Evolutionary conservation across 1,140 invertebrate species (phyloP), one percentile per base, ranked within the genome.

Genomic region (Gryllus bimaculatus): DNA sequence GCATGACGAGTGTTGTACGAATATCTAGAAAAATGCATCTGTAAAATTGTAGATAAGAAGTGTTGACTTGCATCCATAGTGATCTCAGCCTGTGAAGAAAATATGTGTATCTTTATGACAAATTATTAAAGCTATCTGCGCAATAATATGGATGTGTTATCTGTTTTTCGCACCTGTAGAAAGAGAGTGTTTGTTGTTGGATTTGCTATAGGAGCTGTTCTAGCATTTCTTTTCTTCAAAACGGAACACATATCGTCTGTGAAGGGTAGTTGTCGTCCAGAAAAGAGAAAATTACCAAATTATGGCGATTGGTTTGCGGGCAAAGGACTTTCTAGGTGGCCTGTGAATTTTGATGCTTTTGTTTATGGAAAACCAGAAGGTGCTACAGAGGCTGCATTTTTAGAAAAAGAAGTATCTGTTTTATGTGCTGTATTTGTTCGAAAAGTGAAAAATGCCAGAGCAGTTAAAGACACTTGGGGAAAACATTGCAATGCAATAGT

Each of bases 401-500:
- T 83, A 21, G 79, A 78, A 20, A 54, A 77, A 48, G 73, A 81
- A n/a, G 79, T 83, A 8, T 73, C 79, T 80, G 49, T 83, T 39
- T 74, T 81, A 47, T 83, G 82, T 80, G 81, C 82, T 8, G 79
- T 83, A 66, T 81, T 82, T 79, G 79, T 81, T 12, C 76, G 77
- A 76, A 81, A 80, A 76, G 39, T 54, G 21, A 80, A 78, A 47
- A 81, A 81, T 78, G 81, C 81, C 8, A 77, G 79, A 66, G 78
- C 78, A 20, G 66, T 82, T 77, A 21, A 75, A n/a, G 81, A 82
- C 48, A 83, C 82, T n/a, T 83, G 82, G 82, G 80, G 79, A 47
- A 79, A 78, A 48, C 74, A 77, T 18, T 83, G 82, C 49, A 82
- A 81, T 80, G 47, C 66, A 8, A 15, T 80, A 20, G 8, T 77